Evolutionary conservation across 2,888 invertebrate genomes (phyloP), one percentile per base, ranked within the genome.

Genomic region (Thereva unica): DNA sequence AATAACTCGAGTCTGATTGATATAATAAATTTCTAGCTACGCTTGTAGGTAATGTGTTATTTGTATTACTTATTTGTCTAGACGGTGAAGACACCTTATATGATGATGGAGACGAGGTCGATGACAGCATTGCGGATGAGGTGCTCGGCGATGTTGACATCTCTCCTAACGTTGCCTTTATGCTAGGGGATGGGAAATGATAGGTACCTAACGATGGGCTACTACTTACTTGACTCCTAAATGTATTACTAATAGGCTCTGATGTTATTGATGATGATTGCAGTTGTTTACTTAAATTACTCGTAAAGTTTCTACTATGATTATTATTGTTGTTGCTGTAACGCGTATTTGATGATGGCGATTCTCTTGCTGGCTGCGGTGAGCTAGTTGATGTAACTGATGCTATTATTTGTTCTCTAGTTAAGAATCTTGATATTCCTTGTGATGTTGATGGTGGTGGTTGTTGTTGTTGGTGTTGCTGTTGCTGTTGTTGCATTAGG

Each of bases 371-470:
- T 5, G 23, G 23, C 23, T 79, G 78, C 6, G 80, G 77, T 40
- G 79, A 35, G 47, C 65, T 47, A 5, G 54, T 42, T 47, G 68
- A 78, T 59, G 80, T 78, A 7, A 79, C 78, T 71, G 77, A 9
- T 12, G 77, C 52, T 77, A 79, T 8, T 78, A 78, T 49, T n/a
- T 79, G 80, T 64, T 80, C 79, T 6, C 79, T 75, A 67, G 79
- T 79, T 7, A 79, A 72, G 71, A 79, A 80, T 64, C 80, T 80
- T 4, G 79, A 79, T 78, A 80, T 78, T 53, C 79, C 73, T 68
- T 80, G 80, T 37, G 78, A 77, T 64, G 80, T 78, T 67, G 80
- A 78, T 79, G 80, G 78, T 41, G 79, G 78, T 71, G 80, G 78
- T 79, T 68, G 79, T 79, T 2, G 79, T 78, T 69, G 78, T 78